These are phyloP conservation scores for Epizoanthus scotinus DNA, from an alignment of 92 coral and sea anemone genomes.

Conservation along the genomic window DNA sequence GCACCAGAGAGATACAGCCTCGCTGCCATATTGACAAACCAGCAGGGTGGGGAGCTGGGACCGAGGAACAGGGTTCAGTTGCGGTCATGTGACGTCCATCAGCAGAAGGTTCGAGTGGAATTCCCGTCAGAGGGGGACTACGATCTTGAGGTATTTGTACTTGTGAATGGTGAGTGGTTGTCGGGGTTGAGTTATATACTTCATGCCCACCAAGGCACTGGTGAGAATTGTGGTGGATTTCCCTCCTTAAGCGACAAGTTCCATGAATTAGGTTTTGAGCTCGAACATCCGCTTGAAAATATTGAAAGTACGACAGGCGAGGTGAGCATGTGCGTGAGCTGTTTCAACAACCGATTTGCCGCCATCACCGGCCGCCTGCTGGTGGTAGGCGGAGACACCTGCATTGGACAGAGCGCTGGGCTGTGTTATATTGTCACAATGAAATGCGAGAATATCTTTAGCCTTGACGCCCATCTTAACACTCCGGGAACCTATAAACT, in stretches of 20 bases:
- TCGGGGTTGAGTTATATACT: slow-evolving; percentile 56
- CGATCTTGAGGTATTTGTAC: slow-evolving; percentile 61
- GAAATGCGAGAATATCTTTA: slow-evolving; percentile 44
- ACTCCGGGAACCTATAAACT: slow-evolving; percentile 58
- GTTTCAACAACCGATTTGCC: slow-evolving; percentile 48
- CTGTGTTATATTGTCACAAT: slow-evolving; percentile 40
- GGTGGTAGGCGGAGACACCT: slow-evolving; percentile 14
- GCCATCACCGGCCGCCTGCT: slow-evolving; percentile 45
- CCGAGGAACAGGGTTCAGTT: slow-evolving; percentile 60
- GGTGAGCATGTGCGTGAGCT: slow-evolving; percentile 47
- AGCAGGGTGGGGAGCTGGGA: neutral
- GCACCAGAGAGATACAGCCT: slow-evolving; percentile 59
- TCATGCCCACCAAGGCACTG: slow-evolving; percentile 52
- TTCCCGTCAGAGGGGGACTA: slow-evolving; percentile 69
- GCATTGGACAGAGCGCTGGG: slow-evolving; percentile 35
- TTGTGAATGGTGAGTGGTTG: slow-evolving; percentile 44
- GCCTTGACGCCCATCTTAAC: slow-evolving; percentile 58
- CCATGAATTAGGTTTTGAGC: slow-evolving; percentile 54
- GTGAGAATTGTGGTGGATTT: slow-evolving; percentile 56
- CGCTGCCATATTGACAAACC: slow-evolving; percentile 56
- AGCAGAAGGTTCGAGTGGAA: slow-evolving; percentile 66
- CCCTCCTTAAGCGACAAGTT: slow-evolving; percentile 58
- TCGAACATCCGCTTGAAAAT: slow-evolving; percentile 64
- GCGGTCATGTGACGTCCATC: slow-evolving; percentile 60
- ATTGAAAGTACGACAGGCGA: slow-evolving; percentile 55